Evolutionary conservation across 2,113 vertebrate species (phyloP).

Genomic region (Tor tambroides): DNA sequence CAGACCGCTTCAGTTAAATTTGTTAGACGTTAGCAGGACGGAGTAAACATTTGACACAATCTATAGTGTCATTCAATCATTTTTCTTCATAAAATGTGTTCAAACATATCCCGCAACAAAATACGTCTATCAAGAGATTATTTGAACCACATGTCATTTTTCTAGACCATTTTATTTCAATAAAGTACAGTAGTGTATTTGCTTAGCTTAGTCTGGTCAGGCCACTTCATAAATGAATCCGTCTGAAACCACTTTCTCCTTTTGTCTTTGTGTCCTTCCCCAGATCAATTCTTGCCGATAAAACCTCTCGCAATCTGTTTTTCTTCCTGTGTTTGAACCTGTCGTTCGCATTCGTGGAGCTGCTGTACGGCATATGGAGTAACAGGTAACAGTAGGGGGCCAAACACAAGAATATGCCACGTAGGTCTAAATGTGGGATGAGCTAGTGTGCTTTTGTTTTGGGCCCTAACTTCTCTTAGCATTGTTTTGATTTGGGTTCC

Average conservation of each 20-base stretch:
- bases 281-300: slow-evolving; percentile 93
- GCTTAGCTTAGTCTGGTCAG: background rate
- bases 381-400: slow-evolving; percentile 84
- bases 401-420: slow-evolving; percentile 71
- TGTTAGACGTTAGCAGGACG: background rate
- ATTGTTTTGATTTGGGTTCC: background rate
- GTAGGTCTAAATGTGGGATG: slow-evolving; percentile 65
- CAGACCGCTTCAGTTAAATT: background rate
- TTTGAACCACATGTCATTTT: background rate
- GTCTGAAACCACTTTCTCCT: background rate
- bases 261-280: slow-evolving; percentile 4
- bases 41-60: background rate
- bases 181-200: background rate
- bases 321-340: slow-evolving; percentile 94
- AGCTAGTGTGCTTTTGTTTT: slow-evolving; percentile 19
- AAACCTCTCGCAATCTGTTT: slow-evolving; percentile 94
- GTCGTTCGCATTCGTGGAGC: slow-evolving; percentile 96
- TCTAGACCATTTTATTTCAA: background rate
- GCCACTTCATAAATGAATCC: background rate
- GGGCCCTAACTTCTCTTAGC: background rate
- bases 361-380: slow-evolving; percentile 94
- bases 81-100: background rate
- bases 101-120: background rate
- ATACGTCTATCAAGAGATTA: background rate
- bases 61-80: background rate